Base-by-base conservation (phyloP, 2,113 vertebrate genomes). In the Lepisosteus osseus region DNA sequence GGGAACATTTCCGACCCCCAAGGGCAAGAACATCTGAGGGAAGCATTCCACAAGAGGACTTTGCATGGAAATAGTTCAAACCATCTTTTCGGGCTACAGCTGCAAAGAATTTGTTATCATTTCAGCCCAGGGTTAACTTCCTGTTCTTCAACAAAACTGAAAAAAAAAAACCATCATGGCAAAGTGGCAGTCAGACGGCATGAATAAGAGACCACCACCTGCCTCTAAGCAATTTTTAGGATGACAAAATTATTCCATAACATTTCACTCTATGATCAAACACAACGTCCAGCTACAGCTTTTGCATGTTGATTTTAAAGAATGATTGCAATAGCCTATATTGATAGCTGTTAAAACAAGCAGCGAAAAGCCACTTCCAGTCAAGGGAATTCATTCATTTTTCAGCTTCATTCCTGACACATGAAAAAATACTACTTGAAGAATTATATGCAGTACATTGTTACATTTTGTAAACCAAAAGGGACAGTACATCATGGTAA, bases 51-150 rank as follows among this genome's bases (percentile, higher is more conserved):
- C 77, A 78, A 74, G 83, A 84, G 78, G 74, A 71, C 78, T 74
- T 73, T 73, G 77, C 83, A 83, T 86, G 80, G 80, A 87, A 83
- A 80, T 73, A 71, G 77, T 88, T 84, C 84, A 89, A 87, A 84
- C 73, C 54, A 72, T 82, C 84, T 87, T 90, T 90, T 90, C 81
- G 89, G 85, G 85, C 82, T 74, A 82, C 85, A 89, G 87, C 83
- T 90, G 87, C 76, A 71, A 77, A 79, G 85, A 86, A 86, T 90
- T 89, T 86, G 81, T 76, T 80, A 80, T 88, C 83, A 86, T 86
- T 83, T 75, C 82, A 75, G 78, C 86, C 86, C 82, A 84, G 85
- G 77, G 83, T 83, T 81, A 79, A 84, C 84, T 85, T 84, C 80
- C 83, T 84, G 86, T 85, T 86, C 77, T 78, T 79, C 74, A 67